Evolutionary conservation across 2,888 invertebrate species (phyloP).

Genomic region (Phengaris alcon): DNA sequence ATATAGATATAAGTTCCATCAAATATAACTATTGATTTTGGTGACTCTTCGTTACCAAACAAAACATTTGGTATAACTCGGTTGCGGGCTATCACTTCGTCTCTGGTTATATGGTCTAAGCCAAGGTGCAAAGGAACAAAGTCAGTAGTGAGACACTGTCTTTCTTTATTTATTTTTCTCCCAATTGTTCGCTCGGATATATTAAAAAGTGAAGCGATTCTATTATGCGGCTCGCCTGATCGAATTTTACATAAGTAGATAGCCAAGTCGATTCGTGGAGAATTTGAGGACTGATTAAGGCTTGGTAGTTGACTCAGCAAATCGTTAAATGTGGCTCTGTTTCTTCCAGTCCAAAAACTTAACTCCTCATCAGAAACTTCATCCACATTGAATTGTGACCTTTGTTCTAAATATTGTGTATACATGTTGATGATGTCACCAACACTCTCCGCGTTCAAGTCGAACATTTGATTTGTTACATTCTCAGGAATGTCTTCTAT

Average conservation of each 20-base stretch:
- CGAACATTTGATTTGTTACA: no score
- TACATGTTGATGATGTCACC: no score
- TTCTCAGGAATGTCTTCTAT: no score
- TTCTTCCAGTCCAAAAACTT: no score
- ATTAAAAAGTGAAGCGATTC: slow-evolving; percentile 27
- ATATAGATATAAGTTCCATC: slow-evolving; percentile 11
- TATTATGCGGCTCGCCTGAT: slow-evolving; percentile 2
- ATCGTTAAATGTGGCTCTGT: no score
- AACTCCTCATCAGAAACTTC: no score
- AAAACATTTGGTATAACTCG: slow-evolving; percentile 4
- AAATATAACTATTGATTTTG: neutral
- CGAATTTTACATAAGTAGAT: slow-evolving; percentile 3
- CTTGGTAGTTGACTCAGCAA: no score
- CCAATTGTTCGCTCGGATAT: slow-evolving; percentile 22
- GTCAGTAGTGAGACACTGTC: slow-evolving; percentile 24
- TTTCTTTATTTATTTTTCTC: slow-evolving; percentile 24
- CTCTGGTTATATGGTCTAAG: slow-evolving; percentile 15
- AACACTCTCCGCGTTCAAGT: no score
- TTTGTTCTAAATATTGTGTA: no score
- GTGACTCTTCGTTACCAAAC: slow-evolving; percentile 5
- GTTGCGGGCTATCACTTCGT: slow-evolving; percentile 3
- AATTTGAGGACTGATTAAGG: no score
- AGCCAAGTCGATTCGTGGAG: neutral
- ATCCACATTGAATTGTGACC: no score
- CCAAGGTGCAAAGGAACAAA: slow-evolving; percentile 23